Conservation (phyloP, 1,140 invertebrate genomes). For the Sycophaga agraensis region DNA sequence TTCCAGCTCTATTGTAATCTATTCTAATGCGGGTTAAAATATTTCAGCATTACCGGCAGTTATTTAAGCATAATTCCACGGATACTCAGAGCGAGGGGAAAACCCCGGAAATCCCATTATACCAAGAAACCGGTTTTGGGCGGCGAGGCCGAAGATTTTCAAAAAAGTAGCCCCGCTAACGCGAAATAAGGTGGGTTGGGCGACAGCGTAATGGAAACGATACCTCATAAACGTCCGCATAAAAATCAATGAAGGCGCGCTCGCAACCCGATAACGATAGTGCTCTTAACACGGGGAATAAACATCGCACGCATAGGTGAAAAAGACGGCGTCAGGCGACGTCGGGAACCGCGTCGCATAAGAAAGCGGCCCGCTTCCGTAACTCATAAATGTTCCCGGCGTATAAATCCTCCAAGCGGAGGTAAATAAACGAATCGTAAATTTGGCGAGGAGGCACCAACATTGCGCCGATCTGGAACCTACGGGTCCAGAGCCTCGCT, state of each 20-base stretch:
- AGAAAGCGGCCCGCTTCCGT: background rate
- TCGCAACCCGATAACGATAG: background rate
- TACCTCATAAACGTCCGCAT: constrained; percentile 7
- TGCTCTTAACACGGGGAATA: background rate
- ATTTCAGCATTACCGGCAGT: too few species aligned
- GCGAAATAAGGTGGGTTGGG: too few species aligned
- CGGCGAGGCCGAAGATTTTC: too few species aligned
- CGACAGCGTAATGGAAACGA: background rate
- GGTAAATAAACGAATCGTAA: constrained; percentile 15
- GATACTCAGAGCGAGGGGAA: too few species aligned
- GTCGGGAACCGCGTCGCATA: background rate
- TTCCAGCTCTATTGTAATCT: too few species aligned
- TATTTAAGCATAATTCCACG: too few species aligned
- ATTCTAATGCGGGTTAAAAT: too few species aligned
- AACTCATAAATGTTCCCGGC: constrained; percentile 4
- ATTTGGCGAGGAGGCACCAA: background rate
- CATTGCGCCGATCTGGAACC: too few species aligned
- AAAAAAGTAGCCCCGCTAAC: too few species aligned
- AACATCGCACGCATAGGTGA: background rate
- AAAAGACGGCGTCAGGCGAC: background rate
- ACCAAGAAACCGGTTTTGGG: too few species aligned
- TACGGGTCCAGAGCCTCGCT: too few species aligned
- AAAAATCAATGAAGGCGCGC: constrained; percentile 3
- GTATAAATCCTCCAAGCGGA: constrained; percentile 6
- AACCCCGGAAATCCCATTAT: too few species aligned